Conservation (phyloP, 1,140 invertebrate genomes). For the Drosophila funebris region DNA sequence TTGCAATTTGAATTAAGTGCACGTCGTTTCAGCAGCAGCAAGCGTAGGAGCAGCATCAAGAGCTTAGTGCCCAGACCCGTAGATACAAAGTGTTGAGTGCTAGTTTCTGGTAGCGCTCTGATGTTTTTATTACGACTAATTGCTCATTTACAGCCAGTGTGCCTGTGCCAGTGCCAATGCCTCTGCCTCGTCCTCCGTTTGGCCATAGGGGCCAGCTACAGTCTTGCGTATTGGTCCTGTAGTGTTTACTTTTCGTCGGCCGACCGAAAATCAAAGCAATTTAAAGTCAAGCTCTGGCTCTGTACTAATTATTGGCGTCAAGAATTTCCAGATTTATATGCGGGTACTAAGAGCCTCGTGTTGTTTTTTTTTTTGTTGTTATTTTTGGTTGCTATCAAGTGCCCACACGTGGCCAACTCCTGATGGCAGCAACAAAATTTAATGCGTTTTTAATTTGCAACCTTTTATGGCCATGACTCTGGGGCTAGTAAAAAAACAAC, state of each 20-base stretch:
- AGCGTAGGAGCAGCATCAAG: background rate
- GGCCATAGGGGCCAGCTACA: background rate
- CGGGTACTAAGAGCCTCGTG: background rate
- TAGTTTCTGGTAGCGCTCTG: slow-evolving; percentile 37
- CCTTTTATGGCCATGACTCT: slow-evolving; percentile 29
- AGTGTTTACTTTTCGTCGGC: slow-evolving; percentile 26
- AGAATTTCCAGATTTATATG: slow-evolving; percentile 46
- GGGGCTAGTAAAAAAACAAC: slow-evolving; percentile 31
- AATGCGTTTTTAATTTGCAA: slow-evolving; percentile 74
- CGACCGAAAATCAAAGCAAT: slow-evolving; percentile 36
- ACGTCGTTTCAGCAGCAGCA: slow-evolving; percentile 31
- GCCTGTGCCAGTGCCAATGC: background rate
- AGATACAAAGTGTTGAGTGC: slow-evolving; percentile 33
- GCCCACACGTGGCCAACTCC: slow-evolving; percentile 53
- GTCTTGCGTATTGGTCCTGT: too few species aligned
- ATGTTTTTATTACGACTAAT: slow-evolving; percentile 77
- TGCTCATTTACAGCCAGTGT: slow-evolving; percentile 68
- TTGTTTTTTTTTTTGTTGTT: too few species aligned
- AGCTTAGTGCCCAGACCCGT: slow-evolving; percentile 13
- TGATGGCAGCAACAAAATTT: slow-evolving; percentile 53
- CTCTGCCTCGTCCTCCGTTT: background rate
- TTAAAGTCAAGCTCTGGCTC: slow-evolving; percentile 9
- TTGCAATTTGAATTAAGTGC: slow-evolving; percentile 79
- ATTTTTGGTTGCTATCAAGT: slow-evolving; percentile 37
- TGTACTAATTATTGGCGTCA: slow-evolving; percentile 56